Evolutionary conservation across 1,140 invertebrate species (phyloP).

Genomic region (Papilio glaucus): DNA sequence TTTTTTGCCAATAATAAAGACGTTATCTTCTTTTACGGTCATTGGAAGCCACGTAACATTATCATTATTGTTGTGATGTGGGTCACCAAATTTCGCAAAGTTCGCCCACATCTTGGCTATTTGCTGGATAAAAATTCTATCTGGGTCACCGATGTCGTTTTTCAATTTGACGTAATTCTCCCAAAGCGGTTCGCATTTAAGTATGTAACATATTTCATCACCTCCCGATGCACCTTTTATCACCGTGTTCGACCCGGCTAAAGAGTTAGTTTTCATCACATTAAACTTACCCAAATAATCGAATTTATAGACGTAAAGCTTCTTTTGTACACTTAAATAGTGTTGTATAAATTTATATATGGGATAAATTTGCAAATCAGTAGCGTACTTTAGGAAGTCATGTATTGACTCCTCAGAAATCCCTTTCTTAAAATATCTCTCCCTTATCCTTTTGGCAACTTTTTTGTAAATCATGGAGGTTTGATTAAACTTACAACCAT

Average conservation of each 20-base stretch:
- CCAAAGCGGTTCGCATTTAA: conserved; percentile 70
- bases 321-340: conserved; percentile 39
- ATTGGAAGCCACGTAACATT: conserved; percentile 62
- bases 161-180: conserved; percentile 63
- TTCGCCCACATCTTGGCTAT: conserved; percentile 77
- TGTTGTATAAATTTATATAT: conserved; percentile 65
- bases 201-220: conserved; percentile 73
- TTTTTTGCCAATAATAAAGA: conserved; percentile 57
- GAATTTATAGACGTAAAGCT: conserved; percentile 71
- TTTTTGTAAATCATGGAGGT: conserved; percentile 49
- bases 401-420: conserved; percentile 53
- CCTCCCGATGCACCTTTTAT: conserved; percentile 68
- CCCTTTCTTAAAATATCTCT: conserved; percentile 58
- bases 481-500: conserved; percentile 59
- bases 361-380: conserved; percentile 66
- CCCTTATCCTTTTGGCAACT: conserved; percentile 57
- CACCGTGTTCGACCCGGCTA: conserved; percentile 47
- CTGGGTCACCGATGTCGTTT: conserved; percentile 48
- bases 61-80: conserved; percentile 48
- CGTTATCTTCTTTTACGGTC: conserved; percentile 54
- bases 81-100: conserved; percentile 78
- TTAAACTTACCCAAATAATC: conserved; percentile 68
- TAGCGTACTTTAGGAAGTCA: conserved; percentile 58
- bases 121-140: conserved; percentile 65
- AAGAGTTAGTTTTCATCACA: conserved; percentile 59